Evolutionary conservation across 2,797 vertebrate species (phyloP), one percentile per base, ranked within the genome.

Genomic region (Hozukius guyotensis): DNA sequence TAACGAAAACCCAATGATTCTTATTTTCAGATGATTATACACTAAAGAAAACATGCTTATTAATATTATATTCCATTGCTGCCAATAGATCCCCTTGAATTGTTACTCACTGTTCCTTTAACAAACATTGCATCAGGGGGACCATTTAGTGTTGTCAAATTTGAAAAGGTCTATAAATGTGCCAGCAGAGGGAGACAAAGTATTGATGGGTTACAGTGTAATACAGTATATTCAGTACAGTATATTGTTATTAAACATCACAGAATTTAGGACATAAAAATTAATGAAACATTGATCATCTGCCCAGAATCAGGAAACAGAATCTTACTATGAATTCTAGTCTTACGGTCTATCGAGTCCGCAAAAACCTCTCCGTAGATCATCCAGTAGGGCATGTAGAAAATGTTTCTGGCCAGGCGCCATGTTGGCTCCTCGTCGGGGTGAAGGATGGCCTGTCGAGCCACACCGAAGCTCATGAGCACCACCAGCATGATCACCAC

Each of bases 291-390:
- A 88, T 85, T 93, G 96, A 97, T 97, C 96, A 96, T 97, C 97
- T 96, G 96, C 97, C 97, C 96, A 90, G 96, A 96, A 97, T 96
- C 96, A 97, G 97, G 96, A 97, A 98, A 97, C 96, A 96, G 94
- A 97, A 95, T 97, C 99, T 99, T 99, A 99, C 99, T 99, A 99
- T 99, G 95, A 97, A 99, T 93, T 99, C 98, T 98, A 97, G 95
- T 99, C 99, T 99, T 99, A 99, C 99, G 99, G 98, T 99, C 99
- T 97, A 99, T 99, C 97, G 99, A 99, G 96, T 99, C 99, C 85
- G 98, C 98, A 97, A 99, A 99, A 97, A 99, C 98, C 94, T 99
- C 99, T 84, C 99, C 99, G 16, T 99, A 99, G 96, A 99, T 99
- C 99, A 99, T 99, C 99, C 98, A 99, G 93, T 99, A 99, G 42